These are phyloP conservation scores for Agapetus fuscipes DNA, from an alignment of 2,888 invertebrate genomes.

Conservation along the genomic window DNA sequence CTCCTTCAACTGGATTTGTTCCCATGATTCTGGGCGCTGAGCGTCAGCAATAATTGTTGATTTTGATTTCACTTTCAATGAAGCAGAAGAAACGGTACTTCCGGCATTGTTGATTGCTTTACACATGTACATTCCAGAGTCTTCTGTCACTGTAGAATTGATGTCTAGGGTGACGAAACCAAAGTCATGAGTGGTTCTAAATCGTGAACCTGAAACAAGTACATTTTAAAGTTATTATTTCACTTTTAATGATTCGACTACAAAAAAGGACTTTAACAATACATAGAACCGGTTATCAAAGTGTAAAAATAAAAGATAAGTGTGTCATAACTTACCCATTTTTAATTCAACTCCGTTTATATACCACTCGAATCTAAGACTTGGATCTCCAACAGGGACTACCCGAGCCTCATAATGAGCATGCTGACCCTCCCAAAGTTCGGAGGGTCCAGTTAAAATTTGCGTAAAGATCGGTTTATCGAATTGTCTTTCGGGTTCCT, in stretches of 20 bases:
- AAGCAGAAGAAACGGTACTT: conserved; percentile 86
- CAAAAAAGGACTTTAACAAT: too few relatives aligned
- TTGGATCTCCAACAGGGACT: conserved; percentile 89
- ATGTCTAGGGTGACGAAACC: conserved; percentile 91
- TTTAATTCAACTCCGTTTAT: conserved; percentile 88
- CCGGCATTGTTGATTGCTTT: conserved; percentile 91
- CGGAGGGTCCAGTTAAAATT: conserved; percentile 76
- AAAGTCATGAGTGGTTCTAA: conserved; percentile 88
- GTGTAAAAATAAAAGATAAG: too few relatives aligned
- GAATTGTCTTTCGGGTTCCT: conserved; percentile 70
- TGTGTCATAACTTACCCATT: conserved; percentile 70
- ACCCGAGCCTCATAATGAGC: conserved; percentile 88
- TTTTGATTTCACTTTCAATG: conserved; percentile 78
- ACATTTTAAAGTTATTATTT: too few relatives aligned
- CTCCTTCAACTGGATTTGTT: conserved; percentile 84
- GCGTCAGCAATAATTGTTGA: conserved; percentile 75
- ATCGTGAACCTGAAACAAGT: conserved; percentile 56
- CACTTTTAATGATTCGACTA: too few relatives aligned
- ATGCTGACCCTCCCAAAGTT: conserved; percentile 84
- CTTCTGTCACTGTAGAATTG: conserved; percentile 75
- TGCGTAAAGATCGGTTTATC: conserved; percentile 91
- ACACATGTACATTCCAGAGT: conserved; percentile 89
- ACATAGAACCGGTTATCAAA: too few relatives aligned
- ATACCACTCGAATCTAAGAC: conserved; percentile 90
- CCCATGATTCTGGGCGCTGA: conserved; percentile 85